Evolutionary conservation across 2,113 vertebrate genomes (phyloP), one percentile per base, ranked within the genome.

Genomic region (Eira barbara): DNA sequence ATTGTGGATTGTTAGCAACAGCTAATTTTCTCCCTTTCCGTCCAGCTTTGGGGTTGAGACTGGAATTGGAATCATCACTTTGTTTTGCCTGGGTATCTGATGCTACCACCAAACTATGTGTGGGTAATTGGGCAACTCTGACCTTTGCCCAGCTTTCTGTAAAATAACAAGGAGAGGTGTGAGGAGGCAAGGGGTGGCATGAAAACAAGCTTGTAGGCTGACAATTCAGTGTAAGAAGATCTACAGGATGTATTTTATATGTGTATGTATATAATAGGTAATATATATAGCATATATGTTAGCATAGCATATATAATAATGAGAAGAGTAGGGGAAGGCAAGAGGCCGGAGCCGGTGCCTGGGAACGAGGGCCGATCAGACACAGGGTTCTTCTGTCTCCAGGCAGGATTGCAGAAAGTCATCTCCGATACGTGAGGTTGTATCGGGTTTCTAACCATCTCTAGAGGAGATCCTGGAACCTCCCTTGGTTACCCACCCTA

Each of bases 71-170:
- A 52, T 25, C 27, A 1, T 34, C 6, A 13, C 69, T 47, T 57
- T 89, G 87, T 97, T 94, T 63, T 84, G 80, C 90, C 83, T 21
- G 45, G 57, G 79, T 39, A 57, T 92, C 95, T 90, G 96, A 92
- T 97, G 94, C 88, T 55, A 81, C 92, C 91, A 83, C 81, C 87
- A 82, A 96, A 97, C 95, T 93, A 83, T 97, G 96, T 93, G 80
- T 57, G 91, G 97, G 95, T 67, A 87, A 61, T 97, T 97, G 97
- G 98, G 93, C 94, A 97, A 91, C 78, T 97, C 85, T 97, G 97
- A 97, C 97, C 98, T 97, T 49, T 93, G 93, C 45, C 94, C 81
- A 9, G 61, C 81, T 97, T 95, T 96, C 91, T 63, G 17, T 76
- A 93, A 71, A 83, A 89, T 89, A 92, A 90, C 52, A 81, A 67